Evolutionary conservation across 2,888 invertebrate species (phyloP).

Genomic region (Bimastos eiseni): DNA sequence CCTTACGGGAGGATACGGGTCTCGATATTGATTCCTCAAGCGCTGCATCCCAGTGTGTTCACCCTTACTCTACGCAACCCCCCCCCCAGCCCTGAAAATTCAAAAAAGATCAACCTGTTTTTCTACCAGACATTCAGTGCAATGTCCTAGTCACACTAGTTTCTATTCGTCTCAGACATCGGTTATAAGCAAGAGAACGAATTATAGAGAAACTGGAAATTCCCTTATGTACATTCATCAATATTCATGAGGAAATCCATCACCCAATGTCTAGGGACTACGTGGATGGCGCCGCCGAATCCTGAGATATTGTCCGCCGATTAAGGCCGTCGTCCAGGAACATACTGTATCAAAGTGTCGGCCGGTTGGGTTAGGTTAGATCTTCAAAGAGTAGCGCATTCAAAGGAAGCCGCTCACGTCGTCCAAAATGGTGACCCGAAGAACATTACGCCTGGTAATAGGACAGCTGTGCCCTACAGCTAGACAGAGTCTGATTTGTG

Average conservation of each 20-base stretch:
- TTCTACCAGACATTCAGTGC: not conserved
- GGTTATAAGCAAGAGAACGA: too few relatives aligned
- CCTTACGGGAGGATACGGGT: too few relatives aligned
- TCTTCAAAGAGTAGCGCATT: not conserved
- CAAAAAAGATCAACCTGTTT: not conserved
- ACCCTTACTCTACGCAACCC: too few relatives aligned
- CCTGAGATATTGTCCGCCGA: not conserved
- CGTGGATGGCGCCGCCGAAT: not conserved
- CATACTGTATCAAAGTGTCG: not conserved
- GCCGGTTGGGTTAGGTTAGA: not conserved
- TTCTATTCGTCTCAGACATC: not conserved
- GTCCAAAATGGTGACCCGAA: too few relatives aligned
- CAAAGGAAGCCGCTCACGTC: too few relatives aligned
- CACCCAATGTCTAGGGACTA: not conserved
- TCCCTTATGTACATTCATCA: not conserved
- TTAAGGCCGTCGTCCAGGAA: not conserved
- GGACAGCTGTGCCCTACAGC: too few relatives aligned
- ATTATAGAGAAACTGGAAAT: not conserved
- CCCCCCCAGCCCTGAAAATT: too few relatives aligned
- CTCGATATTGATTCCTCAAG: too few relatives aligned
- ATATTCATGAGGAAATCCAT: not conserved
- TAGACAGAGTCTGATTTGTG: too few relatives aligned
- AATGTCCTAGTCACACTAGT: not conserved
- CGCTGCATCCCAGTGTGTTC: too few relatives aligned
- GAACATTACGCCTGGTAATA: too few relatives aligned